Base-by-base conservation (phyloP, 1,140 invertebrate genomes). In the Drosophila baimaii region DNA sequence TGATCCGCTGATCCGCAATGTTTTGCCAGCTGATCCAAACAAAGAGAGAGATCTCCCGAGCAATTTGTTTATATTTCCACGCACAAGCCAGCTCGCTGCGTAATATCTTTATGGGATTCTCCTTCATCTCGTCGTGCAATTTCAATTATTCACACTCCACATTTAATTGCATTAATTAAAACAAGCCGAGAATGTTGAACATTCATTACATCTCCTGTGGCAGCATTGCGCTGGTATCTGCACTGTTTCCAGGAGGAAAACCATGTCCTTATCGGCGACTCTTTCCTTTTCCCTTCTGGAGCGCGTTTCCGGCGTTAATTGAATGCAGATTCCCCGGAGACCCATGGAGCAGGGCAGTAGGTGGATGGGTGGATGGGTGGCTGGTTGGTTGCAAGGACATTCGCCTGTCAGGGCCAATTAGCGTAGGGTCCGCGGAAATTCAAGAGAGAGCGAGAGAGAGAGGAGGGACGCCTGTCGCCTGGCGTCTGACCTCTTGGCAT, bases 91-190 rank as follows among this genome's bases (percentile, higher is more conserved):
- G 31, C 58, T 29, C 6, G 23, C 17, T 47, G 65, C 61, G 65
- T 66, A 66, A 52, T 66, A 33, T 47, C 43, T 69, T 69, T 35
- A 75, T 74, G 58, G 43, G 21, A 56, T 21, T 63, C 70, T 70
- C 33, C 52, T 19, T 58, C 54, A 43, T 51, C 61, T 13, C 23
- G 55, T 47, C n/a, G 39, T 17, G 46, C 73, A 39, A 77, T 77
- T 77, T 77, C 47, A 77, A 77, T 77, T 77, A 77, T 77, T 68
- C 73, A 68, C 62, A 58, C 54, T 59, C 54, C 31, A 47, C 73
- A 68, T 59, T 77, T 77, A 77, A 77, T 77, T 77, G 73, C 63
- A 41, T 77, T 77, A 77, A 77, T 77, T 77, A 77, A 77, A 76
- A 31, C 73, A 77, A 54, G 54, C 55, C 72, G 72, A 74, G 69